Conservation (phyloP, 1,140 invertebrate species). For the Akabosia matsudoensis region DNA sequence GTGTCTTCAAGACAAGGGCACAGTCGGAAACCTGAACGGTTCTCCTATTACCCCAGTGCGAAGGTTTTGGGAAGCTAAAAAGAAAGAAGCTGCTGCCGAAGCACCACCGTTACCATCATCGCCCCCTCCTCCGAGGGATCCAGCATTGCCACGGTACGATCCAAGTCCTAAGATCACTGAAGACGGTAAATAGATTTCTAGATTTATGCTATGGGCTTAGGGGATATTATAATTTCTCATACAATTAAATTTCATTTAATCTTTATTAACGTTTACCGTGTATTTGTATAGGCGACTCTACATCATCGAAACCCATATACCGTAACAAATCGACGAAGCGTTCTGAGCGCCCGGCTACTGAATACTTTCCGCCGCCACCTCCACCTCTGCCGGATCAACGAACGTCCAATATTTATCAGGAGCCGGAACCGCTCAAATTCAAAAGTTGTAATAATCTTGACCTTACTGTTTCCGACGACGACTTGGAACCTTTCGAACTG, state of each 20-base stretch:
- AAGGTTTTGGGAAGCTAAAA: neutral
- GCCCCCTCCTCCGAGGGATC: neutral
- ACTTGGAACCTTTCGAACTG: neutral
- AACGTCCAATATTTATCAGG: neutral
- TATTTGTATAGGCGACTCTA: neutral
- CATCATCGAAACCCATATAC: neutral
- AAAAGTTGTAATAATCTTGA: conserved; percentile 21
- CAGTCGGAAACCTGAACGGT: neutral
- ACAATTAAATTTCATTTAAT: neutral
- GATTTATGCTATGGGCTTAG: neutral
- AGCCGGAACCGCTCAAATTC: neutral
- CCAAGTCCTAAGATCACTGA: neutral
- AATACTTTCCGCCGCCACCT: neutral
- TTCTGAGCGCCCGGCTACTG: neutral
- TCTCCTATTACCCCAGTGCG: neutral
- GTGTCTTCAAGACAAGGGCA: too few relatives aligned
- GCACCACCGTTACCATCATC: neutral
- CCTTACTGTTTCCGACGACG: neutral
- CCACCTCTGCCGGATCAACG: neutral
- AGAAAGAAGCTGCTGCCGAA: neutral
- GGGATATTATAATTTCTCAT: neutral
- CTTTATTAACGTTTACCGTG: too few relatives aligned
- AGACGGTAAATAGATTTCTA: neutral
- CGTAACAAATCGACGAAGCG: neutral
- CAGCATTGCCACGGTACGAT: neutral